Evolutionary conservation across 2,888 invertebrate genomes (phyloP), one percentile per base, ranked within the genome.

Genomic region (Cosmia pyralina): DNA sequence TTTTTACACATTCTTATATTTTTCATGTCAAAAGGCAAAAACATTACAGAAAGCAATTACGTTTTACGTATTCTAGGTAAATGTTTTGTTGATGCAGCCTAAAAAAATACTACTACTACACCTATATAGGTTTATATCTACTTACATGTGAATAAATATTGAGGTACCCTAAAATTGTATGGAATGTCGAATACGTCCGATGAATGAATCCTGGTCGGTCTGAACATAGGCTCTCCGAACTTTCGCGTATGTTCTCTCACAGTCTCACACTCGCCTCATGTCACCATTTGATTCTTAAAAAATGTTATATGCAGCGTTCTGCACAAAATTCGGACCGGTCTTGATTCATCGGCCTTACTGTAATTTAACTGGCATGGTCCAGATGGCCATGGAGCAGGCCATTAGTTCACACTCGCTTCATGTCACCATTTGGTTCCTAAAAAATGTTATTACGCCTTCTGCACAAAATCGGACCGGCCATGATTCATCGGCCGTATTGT

Each of bases 11-110:
- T n/a, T 52, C 8, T 4, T 28, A 28, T 8, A 55, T 15, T 34
- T 34, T 38, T 38, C 59, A 59, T 8, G 19, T 0, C 7, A 38
- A 4, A 38, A 38, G 3, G 22, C 15, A 22, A 41, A 60, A 28
- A 38, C 17, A 44, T 3, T 17, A 44, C 17, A 1, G 10, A 17
- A 22, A 17, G 17, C 17, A 22, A 6, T 22, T 44, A 17, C 11
- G 44, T 62, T 15, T 22, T 22, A 44, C 22, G 17, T 41, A 44
- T 60, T 60, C 10, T 17, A 19, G 8, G 8, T 19, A 17, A 41
- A 17, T 34, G 7, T 55, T 71, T 53, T 53, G 5, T 58, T 72
- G 48, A 58, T 72, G 48, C 72, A 71, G 8, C 41, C 48, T 28
- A 28, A 28, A 19, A 48, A 53, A 62, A n/a, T 2, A 34, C 19